phyloP scores from a whole-genome alignment of 1,140 invertebrate species.

The Bombus sylvicola region DNA sequence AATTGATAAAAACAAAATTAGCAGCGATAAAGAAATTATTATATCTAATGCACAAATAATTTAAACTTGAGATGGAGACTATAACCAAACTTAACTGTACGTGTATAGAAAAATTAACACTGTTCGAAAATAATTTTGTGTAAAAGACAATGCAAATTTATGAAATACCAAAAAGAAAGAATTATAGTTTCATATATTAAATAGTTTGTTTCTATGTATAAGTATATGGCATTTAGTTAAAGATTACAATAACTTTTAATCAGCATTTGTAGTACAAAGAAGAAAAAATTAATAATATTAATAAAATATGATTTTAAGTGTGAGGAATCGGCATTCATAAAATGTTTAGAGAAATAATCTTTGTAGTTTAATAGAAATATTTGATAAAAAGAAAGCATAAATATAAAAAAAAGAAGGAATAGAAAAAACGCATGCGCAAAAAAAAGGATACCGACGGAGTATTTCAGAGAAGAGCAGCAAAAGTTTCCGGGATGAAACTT shows the following conservation, averaged over 20 bases:
- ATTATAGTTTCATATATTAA: background rate
- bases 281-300: background rate
- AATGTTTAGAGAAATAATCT: background rate
- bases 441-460: background rate
- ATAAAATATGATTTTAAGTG: background rate
- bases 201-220: background rate
- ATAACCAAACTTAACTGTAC: background rate
- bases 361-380: background rate
- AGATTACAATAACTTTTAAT: background rate
- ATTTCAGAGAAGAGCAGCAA: constrained; percentile 2
- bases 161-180: background rate
- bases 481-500: constrained; percentile 58
- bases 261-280: background rate
- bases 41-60: background rate
- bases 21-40: background rate
- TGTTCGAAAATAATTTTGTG: background rate
- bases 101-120: background rate
- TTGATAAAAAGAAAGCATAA: constrained; percentile 13
- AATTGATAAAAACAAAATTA: background rate
- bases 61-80: background rate
- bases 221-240: fast-evolving
- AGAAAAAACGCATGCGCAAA: constrained; percentile 42
- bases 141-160: background rate
- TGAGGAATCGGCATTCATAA: background rate
- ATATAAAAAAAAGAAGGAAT: constrained; percentile 5